A percentile compares a stretch with the other conserved stretches of the same genome.
Evolutionary conservation across 2,888 invertebrate genomes (phyloP).

Genomic region (Calephelis perditalis): DNA sequence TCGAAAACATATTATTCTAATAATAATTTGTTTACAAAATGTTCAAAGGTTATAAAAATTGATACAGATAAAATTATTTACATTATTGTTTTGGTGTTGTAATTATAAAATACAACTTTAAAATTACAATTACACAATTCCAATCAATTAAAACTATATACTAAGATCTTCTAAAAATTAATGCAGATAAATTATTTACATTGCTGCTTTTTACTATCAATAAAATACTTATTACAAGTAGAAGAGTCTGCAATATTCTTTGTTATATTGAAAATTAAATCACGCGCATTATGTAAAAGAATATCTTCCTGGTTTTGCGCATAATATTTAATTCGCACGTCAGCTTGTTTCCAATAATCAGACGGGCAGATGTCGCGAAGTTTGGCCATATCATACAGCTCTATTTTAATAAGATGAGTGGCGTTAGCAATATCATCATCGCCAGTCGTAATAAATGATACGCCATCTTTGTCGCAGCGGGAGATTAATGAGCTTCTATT

Average conservation of each 20-base stretch:
- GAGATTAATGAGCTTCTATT: background rate
- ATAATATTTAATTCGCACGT: background rate
- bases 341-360: background rate
- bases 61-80: too few species aligned
- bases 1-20: too few species aligned
- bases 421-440: background rate
- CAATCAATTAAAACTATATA: too few species aligned
- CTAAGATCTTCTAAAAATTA: too few species aligned
- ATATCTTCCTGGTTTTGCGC: background rate
- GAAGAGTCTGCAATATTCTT: constrained; percentile 10
- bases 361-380: background rate
- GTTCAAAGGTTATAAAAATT: too few species aligned
- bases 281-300: constrained; percentile 18
- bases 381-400: background rate
- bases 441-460: background rate
- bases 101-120: too few species aligned
- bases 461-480: background rate
- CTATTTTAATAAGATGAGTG: background rate
- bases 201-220: too few species aligned
- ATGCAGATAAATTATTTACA: too few species aligned
- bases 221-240: too few species aligned
- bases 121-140: too few species aligned
- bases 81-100: too few species aligned
- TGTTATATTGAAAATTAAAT: constrained; percentile 22
- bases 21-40: too few species aligned